Base-by-base conservation (phyloP, 1,140 invertebrate species). In the Elysia chlorotica region DNA sequence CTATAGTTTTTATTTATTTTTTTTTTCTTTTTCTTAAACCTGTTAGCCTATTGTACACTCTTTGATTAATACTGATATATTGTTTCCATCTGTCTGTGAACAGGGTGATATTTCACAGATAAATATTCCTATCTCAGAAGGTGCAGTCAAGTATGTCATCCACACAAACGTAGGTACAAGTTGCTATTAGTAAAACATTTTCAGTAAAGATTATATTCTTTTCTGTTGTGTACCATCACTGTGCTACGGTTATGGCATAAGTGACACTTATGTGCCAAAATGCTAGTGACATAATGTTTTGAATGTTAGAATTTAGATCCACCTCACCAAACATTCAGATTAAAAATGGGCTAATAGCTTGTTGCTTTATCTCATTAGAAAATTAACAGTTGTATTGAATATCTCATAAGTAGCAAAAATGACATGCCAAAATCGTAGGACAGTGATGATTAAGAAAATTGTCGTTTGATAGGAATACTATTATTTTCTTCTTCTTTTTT, bases 91-190 rank as follows among this genome's bases (percentile, higher is more conserved):
- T n/a, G n/a, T n/a, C n/a, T 74, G 53, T 71, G 84, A 86, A 71
- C 65, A 91, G 90, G 81, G 87, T 28, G 74, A 89, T 23, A 70
- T 88, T 33, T 74, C 85, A 36, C 82, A 84, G 36, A 77, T 90
- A 21, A 85, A 65, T 33, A 71, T 88, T 28, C 84, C n/a, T n/a
- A n/a, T n/a, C n/a, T n/a, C n/a, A n/a, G 81, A 84, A 28, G 92
- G 92, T 83, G 81, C 90, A 23, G 86, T 96, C 1, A 93, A 94
- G 83, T 95, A 94, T 86, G 89, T 95, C n/a, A 95, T 96, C 78
- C 89, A 93, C 79, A 96, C 94, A 2, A 91, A 91, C 70, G 75
- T 78, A 61, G 59, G 37, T 33, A 6, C n/a, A 35, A 21, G 33
- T 4, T 33, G 19, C 21, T 63, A 31, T 30, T 4, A 63, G 10